Conservation (phyloP, 92 coral and sea anemone genomes). For the Parazoanthus swiftii region DNA sequence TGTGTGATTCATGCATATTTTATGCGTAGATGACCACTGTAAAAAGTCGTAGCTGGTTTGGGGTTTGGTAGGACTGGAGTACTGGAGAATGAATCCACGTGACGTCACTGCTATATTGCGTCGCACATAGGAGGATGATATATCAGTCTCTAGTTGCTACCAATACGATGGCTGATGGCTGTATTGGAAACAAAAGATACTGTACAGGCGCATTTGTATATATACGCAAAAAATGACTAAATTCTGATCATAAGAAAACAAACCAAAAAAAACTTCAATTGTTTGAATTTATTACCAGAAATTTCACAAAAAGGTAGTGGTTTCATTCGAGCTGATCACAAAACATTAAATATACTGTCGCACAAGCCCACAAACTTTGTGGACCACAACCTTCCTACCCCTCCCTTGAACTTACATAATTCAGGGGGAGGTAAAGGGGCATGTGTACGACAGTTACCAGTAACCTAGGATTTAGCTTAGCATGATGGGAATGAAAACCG, state of each 20-base stretch:
- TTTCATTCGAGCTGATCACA: no score
- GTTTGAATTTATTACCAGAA: neutral
- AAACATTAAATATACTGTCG: no score
- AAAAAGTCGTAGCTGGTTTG: neutral
- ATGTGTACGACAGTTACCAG: no score
- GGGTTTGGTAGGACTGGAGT: neutral
- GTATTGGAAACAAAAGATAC: neutral
- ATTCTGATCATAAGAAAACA: neutral
- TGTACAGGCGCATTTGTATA: neutral
- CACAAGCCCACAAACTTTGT: no score
- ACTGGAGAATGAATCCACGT: constrained; percentile 33
- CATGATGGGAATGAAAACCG: no score
- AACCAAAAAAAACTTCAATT: neutral
- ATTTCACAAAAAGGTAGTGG: no score
- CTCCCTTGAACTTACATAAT: no score
- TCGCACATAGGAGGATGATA: constrained; percentile 41
- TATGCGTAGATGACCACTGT: neutral
- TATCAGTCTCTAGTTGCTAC: neutral
- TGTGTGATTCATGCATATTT: neutral
- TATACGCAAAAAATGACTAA: neutral
- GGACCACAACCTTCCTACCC: no score
- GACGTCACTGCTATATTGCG: neutral
- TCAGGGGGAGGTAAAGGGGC: no score
- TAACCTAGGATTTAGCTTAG: no score
- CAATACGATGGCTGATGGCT: neutral